Evolutionary conservation across 2,888 invertebrate species (phyloP), one percentile per base, ranked within the genome.

Genomic region (Notodonta dromedarius): DNA sequence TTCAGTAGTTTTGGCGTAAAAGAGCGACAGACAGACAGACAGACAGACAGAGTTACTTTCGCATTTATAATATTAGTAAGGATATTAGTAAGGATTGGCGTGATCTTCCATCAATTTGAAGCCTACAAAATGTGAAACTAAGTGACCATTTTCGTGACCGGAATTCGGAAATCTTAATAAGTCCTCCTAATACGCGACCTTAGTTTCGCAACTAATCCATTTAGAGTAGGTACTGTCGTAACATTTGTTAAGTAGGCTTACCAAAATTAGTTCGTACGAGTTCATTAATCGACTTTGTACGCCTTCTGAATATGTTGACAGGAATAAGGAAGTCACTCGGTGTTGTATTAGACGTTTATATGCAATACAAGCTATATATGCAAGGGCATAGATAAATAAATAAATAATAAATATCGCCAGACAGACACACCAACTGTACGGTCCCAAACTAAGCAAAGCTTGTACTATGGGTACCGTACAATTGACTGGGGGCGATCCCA

Each of bases 231-330:
- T 40, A 57, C 7, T 56, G 61, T 57, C 53, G 63, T 64, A 62
- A 62, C 63, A 39, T 13, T 50, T 57, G 53, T 40, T 65, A 66
- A 66, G 50, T 65, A 32, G 62, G 44, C 67, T 73, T 65, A 70
- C 63, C 40, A 56, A 59, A 69, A 62, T 55, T 55, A 55, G 55
- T n/a, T 55, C 16, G 55, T 55, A 55, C 2, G 55, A 32, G 6
- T 52, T 52, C 32, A 13, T 52, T 52, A 52, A 52, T 52, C 32
- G 13, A 35, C 32, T 52, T 32, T 35, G 52, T 52, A 35, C 52
- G 52, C 52, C 24, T 52, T 52, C 13, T 52, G 52, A 32, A 32
- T 52, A 35, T 9, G 52, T 5, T 32, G 32, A 32, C 24, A 32
- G 52, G 52, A 52, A 24, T 1, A 24, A 52, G 52, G 52, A 52